These are phyloP conservation scores for Brenthis hecate DNA, from an alignment of 2,888 invertebrate species.

Conservation along the genomic window DNA sequence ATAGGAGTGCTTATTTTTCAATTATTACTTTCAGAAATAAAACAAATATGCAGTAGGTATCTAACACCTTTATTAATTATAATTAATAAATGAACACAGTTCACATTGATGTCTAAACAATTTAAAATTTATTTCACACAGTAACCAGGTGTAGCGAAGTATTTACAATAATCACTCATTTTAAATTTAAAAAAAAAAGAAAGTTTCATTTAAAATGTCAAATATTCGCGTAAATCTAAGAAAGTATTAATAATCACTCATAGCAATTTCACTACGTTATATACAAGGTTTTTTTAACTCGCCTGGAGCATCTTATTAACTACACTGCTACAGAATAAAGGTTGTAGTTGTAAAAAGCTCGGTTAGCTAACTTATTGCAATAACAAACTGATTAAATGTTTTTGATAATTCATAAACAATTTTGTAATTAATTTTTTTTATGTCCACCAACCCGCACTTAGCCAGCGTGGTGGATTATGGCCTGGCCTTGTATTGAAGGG, in stretches of 20 bases:
- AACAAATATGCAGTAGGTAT: constrained; percentile 37
- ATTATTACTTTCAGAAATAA: constrained; percentile 23
- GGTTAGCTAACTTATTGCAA: not conserved
- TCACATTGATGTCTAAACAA: constrained; percentile 61
- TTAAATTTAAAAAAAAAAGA: too few relatives aligned
- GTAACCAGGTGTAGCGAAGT: constrained; percentile 27
- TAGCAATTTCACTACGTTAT: constrained; percentile 29
- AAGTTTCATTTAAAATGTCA: too few relatives aligned
- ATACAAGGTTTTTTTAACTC: constrained; percentile 57
- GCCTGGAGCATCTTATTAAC: constrained; percentile 56
- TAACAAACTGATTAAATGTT: constrained; percentile 35
- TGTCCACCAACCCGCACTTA: too few relatives aligned
- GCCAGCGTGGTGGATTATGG: too few relatives aligned
- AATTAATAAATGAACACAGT: constrained; percentile 75
- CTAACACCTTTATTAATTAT: constrained; percentile 70
- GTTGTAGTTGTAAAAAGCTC: not conserved
- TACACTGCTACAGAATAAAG: constrained; percentile 19
- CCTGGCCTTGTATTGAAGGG: too few relatives aligned
- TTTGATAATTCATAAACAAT: not conserved
- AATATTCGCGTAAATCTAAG: too few relatives aligned
- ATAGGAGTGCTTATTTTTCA: too few relatives aligned
- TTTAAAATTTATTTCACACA: constrained; percentile 44
- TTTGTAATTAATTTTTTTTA: not conserved
- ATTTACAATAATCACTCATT: constrained; percentile 33
- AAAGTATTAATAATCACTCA: constrained; percentile 18